These are phyloP conservation scores for Polydrusus tereticollis DNA, from an alignment of 2,888 invertebrate genomes.

Conservation along the genomic window DNA sequence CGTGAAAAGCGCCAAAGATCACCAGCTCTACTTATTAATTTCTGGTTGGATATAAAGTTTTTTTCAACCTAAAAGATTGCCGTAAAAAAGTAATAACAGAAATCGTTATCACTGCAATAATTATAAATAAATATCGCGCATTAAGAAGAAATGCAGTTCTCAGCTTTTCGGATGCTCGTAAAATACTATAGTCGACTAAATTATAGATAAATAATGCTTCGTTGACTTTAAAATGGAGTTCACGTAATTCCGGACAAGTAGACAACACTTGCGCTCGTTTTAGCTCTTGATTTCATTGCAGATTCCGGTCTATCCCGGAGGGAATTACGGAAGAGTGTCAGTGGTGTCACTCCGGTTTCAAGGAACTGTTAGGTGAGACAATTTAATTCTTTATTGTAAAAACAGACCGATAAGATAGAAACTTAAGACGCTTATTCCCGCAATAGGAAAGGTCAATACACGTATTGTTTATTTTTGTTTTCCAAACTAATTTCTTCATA, in stretches of 20 bases:
- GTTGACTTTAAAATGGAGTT: conserved; percentile 22
- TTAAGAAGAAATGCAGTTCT: background rate
- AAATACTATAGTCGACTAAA: conserved; percentile 24
- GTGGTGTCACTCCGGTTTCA: conserved; percentile 24
- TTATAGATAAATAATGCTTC: conserved; percentile 34
- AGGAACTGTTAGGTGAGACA: conserved; percentile 7
- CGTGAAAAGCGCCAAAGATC: too few relatives aligned
- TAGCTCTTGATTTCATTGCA: conserved; percentile 39
- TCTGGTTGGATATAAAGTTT: too few relatives aligned
- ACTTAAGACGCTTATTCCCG: background rate
- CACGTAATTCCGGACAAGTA: conserved; percentile 41
- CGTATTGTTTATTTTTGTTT: background rate
- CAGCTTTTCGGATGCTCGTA: conserved; percentile 16
- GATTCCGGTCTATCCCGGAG: conserved; percentile 31
- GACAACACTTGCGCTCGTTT: conserved; percentile 37
- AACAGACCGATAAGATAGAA: background rate
- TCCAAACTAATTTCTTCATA: too few relatives aligned
- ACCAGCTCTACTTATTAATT: too few relatives aligned
- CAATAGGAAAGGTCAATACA: background rate
- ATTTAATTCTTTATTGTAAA: conserved; percentile 32
- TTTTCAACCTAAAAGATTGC: too few relatives aligned
- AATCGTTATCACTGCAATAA: too few relatives aligned
- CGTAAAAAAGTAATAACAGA: background rate
- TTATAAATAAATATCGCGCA: background rate
- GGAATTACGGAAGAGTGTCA: conserved; percentile 33